Conservation (phyloP, 2,888 invertebrate species). For the Tetragonula carbonaria region DNA sequence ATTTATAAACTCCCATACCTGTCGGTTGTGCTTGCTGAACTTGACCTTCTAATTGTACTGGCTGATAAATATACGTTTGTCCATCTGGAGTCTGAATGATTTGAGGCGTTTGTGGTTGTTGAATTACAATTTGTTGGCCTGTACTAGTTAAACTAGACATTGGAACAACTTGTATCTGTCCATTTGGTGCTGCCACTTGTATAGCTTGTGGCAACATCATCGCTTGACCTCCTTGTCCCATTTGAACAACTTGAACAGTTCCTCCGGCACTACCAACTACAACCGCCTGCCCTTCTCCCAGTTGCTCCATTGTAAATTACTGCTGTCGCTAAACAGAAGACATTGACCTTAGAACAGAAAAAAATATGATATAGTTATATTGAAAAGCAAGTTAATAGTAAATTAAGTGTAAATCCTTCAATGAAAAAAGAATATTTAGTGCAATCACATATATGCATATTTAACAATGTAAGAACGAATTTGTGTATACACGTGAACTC, state of each 20-base stretch:
- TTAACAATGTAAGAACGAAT: constrained; percentile 7
- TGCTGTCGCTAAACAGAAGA: constrained; percentile 34
- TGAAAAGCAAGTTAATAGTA: neutral
- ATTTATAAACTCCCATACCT: constrained; percentile 80
- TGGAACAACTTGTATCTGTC: constrained; percentile 91
- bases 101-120: constrained; percentile 90
- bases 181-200: constrained; percentile 87
- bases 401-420: neutral
- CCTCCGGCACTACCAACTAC: constrained; percentile 82
- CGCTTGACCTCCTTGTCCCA: constrained; percentile 87
- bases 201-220: constrained; percentile 86
- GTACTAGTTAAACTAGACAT: constrained; percentile 86
- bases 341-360: neutral
- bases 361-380: neutral
- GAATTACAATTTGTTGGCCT: constrained; percentile 87
- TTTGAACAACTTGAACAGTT: constrained; percentile 81
- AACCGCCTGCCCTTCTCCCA: constrained; percentile 81
- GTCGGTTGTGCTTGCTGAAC: constrained; percentile 87
- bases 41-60: constrained; percentile 87
- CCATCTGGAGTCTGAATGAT: constrained; percentile 96
- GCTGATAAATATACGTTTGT: constrained; percentile 96
- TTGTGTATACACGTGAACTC: neutral
- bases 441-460: neutral
- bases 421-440: neutral
- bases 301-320: constrained; percentile 77